Evolutionary conservation across 1,140 invertebrate genomes (phyloP).

Genomic region (Bombus confusus): DNA sequence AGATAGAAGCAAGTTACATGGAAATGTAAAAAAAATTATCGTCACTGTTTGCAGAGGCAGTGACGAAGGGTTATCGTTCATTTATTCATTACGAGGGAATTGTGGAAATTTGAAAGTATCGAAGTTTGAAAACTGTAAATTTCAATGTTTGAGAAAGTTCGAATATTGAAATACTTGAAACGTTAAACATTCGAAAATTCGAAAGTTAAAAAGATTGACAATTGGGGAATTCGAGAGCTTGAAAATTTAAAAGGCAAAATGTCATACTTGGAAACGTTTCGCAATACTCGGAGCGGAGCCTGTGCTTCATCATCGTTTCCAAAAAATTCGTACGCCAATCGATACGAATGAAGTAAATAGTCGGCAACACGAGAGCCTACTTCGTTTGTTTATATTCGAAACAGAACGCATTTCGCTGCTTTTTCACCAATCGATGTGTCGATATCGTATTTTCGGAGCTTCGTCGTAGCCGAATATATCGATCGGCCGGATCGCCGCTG

Average conservation of each 20-base stretch:
- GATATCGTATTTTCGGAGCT: constrained; percentile 18
- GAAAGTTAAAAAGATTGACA: not conserved
- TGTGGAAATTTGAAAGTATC: too few relatives aligned
- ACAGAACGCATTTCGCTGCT: not conserved
- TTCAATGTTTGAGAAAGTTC: too few relatives aligned
- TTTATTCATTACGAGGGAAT: too few relatives aligned
- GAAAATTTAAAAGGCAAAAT: not conserved
- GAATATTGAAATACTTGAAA: too few relatives aligned
- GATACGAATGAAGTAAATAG: not conserved
- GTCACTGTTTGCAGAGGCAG: too few relatives aligned
- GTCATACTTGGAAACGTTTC: not conserved
- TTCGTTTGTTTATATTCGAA: constrained; percentile 19
- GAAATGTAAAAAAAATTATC: not conserved
- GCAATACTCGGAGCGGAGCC: not conserved
- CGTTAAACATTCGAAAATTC: too few relatives aligned
- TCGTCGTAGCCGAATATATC: constrained; percentile 33
- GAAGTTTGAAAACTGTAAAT: too few relatives aligned
- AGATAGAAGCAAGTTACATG: not conserved
- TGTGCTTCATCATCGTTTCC: not conserved
- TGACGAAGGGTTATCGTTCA: too few relatives aligned
- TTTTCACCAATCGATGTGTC: constrained; percentile 34
- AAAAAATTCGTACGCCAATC: not conserved
- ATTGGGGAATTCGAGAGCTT: not conserved
- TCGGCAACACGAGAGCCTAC: constrained; percentile 3
- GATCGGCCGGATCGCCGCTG: not conserved